A percentile compares a stretch with the other conserved stretches of the same genome.
Conservation (phyloP, 2,888 invertebrate species). For the Drosophila suboccidentalis region DNA sequence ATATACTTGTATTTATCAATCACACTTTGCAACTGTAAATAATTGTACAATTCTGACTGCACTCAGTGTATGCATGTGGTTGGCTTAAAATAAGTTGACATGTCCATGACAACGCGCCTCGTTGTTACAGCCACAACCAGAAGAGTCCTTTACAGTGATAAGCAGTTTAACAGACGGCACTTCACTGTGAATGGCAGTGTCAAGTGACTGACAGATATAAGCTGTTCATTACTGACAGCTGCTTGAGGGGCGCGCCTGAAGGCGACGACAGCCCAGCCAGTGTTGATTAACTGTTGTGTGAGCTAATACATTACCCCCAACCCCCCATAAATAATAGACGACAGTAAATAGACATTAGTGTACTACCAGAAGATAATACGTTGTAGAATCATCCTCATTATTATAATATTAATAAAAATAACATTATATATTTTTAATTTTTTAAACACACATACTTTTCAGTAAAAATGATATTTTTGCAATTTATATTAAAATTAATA, state of each 20-base stretch:
- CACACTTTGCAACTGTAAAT: background rate
- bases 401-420: no score
- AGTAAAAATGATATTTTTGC: no score
- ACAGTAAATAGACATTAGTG: background rate
- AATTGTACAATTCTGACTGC: background rate
- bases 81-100: conserved; percentile 21
- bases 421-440: no score
- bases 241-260: conserved; percentile 6
- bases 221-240: conserved; percentile 54
- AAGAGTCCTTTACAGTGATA: conserved; percentile 40
- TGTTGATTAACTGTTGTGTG: conserved; percentile 34
- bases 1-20: background rate
- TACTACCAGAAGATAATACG: background rate
- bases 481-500: no score
- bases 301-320: background rate
- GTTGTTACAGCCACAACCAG: conserved; percentile 8
- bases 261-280: conserved; percentile 42
- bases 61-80: background rate
- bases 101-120: conserved; percentile 15
- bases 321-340: background rate
- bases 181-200: conserved; percentile 44
- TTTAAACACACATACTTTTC: no score
- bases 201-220: conserved; percentile 54
- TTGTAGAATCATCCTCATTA: background rate
- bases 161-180: conserved; percentile 38